phyloP scores from a whole-genome alignment of 2,113 vertebrate genomes.

The Piaya cayana region DNA sequence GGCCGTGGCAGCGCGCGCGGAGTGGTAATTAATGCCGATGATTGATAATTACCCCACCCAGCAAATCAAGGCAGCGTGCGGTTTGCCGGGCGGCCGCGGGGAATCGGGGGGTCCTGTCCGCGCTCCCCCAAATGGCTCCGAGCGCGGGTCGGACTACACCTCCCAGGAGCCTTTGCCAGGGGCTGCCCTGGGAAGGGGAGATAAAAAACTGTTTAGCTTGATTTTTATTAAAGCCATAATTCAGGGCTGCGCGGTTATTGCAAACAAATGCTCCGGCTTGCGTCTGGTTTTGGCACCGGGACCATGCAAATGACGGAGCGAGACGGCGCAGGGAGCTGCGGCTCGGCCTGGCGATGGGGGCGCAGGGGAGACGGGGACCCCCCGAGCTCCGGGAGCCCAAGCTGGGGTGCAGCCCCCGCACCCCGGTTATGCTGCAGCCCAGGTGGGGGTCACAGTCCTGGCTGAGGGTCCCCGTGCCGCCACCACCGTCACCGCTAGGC shows the following conservation, averaged over 20 bases:
- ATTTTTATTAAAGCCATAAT: conserved; percentile 49
- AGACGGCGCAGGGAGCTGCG: background rate
- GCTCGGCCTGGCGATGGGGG: background rate
- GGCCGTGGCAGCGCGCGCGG: background rate
- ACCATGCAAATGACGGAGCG: background rate
- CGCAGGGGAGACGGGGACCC: background rate
- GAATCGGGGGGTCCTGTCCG: background rate
- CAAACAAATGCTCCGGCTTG: background rate
- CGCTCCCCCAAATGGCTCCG: conserved; percentile 45
- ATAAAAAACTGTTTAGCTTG: background rate
- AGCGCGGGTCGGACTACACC: conserved; percentile 26
- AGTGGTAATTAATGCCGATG: conserved; percentile 7
- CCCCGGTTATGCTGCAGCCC: background rate
- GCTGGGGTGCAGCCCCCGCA: rapidly evolving
- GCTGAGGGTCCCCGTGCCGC: background rate
- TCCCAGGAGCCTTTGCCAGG: conserved; percentile 56
- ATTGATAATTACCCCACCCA: conserved; percentile 44
- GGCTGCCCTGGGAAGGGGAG: background rate
- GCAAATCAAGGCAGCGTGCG: background rate
- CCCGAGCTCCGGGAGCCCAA: background rate
- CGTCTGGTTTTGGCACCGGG: background rate
- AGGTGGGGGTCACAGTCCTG: too few species aligned
- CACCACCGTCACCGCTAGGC: rapidly evolving
- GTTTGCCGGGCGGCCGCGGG: background rate
- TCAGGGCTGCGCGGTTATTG: background rate